A percentile compares a stretch with the other conserved stretches of the same genome.
Conservation (phyloP, 2,888 invertebrate genomes). For the Scaptodrosophila latifasciaeformis region DNA sequence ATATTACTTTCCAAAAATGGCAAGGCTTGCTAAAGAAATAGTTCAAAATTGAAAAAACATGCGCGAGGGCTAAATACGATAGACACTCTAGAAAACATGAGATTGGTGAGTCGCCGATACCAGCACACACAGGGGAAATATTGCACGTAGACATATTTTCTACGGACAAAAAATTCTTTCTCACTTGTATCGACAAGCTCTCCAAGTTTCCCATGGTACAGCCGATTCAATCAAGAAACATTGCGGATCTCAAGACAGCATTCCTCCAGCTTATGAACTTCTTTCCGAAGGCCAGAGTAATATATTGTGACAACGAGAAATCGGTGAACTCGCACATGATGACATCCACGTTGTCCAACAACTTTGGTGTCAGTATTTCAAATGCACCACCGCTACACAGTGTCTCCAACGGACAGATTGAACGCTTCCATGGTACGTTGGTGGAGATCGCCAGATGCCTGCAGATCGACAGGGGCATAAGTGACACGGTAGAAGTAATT, state of each 20-base stretch:
- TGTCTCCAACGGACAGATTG: constrained; percentile 29
- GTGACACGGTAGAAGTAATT: constrained; percentile 19
- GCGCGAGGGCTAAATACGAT: too few relatives aligned
- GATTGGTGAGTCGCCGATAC: too few relatives aligned
- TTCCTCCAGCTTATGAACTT: neutral
- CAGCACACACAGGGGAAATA: too few relatives aligned
- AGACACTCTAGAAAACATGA: too few relatives aligned
- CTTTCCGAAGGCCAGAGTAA: constrained; percentile 19
- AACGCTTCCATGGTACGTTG: constrained; percentile 18
- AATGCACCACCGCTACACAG: too few relatives aligned
- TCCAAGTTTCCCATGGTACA: neutral
- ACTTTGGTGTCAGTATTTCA: constrained; percentile 16
- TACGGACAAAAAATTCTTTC: too few relatives aligned
- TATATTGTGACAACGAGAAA: constrained; percentile 27
- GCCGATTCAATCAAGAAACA: neutral
- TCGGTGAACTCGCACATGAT: constrained; percentile 27
- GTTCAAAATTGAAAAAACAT: constrained; percentile 15
- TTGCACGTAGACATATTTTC: too few relatives aligned
- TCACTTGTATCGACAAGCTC: too few relatives aligned
- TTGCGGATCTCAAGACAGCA: neutral
- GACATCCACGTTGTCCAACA: constrained; percentile 15
- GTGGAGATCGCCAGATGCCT: too few relatives aligned
- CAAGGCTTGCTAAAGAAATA: too few relatives aligned
- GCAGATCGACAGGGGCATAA: constrained; percentile 15
- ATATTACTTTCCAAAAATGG: constrained; percentile 35